A percentile compares a stretch with the other conserved stretches of the same genome.
Evolutionary conservation across 1,140 invertebrate genomes (phyloP).

Genomic region (Drosophila pseudoananassae): DNA sequence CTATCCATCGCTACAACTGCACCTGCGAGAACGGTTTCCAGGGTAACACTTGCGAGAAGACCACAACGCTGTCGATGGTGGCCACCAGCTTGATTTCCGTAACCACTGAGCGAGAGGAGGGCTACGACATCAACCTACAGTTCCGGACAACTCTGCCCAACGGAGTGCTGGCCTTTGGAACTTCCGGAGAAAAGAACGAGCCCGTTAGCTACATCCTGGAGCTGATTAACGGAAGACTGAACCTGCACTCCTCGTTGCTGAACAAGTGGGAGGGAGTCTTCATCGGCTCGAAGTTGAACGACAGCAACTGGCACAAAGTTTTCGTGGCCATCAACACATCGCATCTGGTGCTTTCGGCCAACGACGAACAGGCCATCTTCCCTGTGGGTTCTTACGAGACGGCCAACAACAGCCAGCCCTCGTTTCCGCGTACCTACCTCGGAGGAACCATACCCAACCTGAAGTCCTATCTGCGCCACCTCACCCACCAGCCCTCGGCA

Average conservation of each 20-base stretch:
- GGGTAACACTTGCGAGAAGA: constrained; percentile 90
- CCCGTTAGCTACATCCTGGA: constrained; percentile 91
- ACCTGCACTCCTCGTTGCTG: constrained; percentile 92
- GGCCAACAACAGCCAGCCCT: constrained; percentile 89
- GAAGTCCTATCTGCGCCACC: constrained; percentile 86
- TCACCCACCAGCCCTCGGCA: constrained; percentile 89
- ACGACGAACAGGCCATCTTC: constrained; percentile 95
- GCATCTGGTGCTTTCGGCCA: constrained; percentile 92
- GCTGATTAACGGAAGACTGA: constrained; percentile 91
- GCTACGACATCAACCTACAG: constrained; percentile 94
- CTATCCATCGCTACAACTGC: constrained; percentile 93
- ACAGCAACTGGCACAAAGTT: constrained; percentile 94
- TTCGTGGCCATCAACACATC: constrained; percentile 94
- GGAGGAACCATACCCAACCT: constrained; percentile 88
- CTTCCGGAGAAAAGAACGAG: constrained; percentile 85
- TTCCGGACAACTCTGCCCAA: constrained; percentile 95
- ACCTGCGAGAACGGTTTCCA: constrained; percentile 92
- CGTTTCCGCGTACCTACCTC: constrained; percentile 92
- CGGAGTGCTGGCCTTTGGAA: constrained; percentile 92
- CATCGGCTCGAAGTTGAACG: constrained; percentile 92
- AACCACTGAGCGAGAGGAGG: constrained; percentile 91
- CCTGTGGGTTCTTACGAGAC: constrained; percentile 92
- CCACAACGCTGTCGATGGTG: constrained; percentile 94
- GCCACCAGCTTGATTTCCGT: constrained; percentile 91
- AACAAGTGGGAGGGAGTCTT: constrained; percentile 96